Conservation (phyloP, 2,797 vertebrate genomes). For the Geotrypetes seraphini region DNA sequence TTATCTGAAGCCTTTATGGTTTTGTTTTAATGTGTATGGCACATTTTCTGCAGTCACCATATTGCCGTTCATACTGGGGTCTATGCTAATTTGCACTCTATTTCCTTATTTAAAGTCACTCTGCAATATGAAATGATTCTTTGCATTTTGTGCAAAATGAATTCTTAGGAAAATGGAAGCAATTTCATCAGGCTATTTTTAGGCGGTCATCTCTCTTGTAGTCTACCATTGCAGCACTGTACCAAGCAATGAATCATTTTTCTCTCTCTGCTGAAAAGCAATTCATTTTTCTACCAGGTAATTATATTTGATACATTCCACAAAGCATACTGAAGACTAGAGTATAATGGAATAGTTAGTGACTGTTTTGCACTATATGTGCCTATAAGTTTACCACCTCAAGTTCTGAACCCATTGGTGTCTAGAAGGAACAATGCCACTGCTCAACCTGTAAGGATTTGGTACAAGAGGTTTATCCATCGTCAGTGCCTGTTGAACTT, state of each 20-base stretch:
- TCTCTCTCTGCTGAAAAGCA: constrained; percentile 2
- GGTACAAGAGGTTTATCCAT: too few species aligned
- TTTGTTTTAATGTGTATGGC: constrained; percentile 22
- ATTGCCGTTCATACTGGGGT: constrained; percentile 27
- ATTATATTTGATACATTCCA: too few species aligned
- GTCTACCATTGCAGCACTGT: constrained; percentile 1
- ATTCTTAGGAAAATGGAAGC: constrained; percentile 11
- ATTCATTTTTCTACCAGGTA: background rate
- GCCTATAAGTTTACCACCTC: too few species aligned
- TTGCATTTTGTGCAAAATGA: constrained; percentile 18
- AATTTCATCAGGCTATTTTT: constrained; percentile 19
- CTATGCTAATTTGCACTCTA: constrained; percentile 15
- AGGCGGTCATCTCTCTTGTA: constrained; percentile 1
- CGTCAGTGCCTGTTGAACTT: too few species aligned
- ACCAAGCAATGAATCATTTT: constrained; percentile 1
- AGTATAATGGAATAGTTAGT: too few species aligned
- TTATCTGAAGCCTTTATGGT: constrained; percentile 16
- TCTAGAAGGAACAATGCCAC: too few species aligned
- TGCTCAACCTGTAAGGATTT: too few species aligned
- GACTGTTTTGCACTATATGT: too few species aligned
- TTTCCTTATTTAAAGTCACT: constrained; percentile 17
- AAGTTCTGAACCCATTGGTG: too few species aligned
- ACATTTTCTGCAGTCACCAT: constrained; percentile 17
- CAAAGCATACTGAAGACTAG: too few species aligned
- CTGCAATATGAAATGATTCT: constrained; percentile 18